These are phyloP conservation scores for Pomatorhinus ruficollis DNA, from an alignment of 2,113 vertebrate species.

Conservation along the genomic window DNA sequence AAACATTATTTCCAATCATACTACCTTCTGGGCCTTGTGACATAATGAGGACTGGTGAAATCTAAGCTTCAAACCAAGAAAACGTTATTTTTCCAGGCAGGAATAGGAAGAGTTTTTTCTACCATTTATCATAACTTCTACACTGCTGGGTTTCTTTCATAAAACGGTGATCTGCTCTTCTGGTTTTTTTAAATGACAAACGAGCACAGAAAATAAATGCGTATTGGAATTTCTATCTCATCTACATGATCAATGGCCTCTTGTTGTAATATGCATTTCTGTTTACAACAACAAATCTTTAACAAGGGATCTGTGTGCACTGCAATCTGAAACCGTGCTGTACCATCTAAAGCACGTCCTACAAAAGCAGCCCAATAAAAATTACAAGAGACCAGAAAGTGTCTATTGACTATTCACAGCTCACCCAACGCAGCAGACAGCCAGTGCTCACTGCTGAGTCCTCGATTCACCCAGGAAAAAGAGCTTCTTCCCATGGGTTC, in stretches of 20 bases:
- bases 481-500: neutral
- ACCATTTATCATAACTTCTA: neutral
- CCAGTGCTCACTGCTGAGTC: rapidly evolving
- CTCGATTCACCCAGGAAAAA: neutral
- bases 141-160: neutral
- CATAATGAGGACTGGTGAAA: neutral
- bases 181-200: neutral
- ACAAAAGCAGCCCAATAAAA: neutral
- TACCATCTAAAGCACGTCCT: neutral
- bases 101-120: neutral
- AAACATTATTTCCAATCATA: neutral
- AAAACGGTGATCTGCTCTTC: neutral
- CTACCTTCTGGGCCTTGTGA: neutral
- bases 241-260: neutral
- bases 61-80: neutral
- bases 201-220: neutral
- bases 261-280: neutral
- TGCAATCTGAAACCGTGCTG: neutral
- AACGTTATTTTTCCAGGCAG: neutral
- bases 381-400: neutral
- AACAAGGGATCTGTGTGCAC: neutral
- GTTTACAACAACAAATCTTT: neutral
- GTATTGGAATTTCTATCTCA: neutral
- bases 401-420: neutral
- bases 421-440: neutral